Conservation (phyloP, 2,888 invertebrate species). For the Coelinius sp. region DNA sequence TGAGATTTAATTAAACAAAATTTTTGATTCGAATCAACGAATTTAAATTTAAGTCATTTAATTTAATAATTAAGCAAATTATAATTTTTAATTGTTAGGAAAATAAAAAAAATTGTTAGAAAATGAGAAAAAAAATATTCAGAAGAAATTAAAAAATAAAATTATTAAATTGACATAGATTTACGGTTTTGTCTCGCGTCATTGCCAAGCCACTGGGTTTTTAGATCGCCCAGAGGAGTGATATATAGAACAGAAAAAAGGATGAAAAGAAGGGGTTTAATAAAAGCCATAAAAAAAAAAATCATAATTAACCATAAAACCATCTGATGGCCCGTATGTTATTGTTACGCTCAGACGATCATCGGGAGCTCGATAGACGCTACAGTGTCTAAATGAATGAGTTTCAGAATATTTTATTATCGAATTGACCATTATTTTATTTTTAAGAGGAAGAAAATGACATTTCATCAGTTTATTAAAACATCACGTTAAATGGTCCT, state of each 20-base stretch:
- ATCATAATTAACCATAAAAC: conserved; percentile 50
- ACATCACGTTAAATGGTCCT: too few relatives aligned
- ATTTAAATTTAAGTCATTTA: not conserved
- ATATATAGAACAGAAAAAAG: conserved; percentile 46
- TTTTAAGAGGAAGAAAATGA: too few relatives aligned
- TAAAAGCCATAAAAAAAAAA: conserved; percentile 49
- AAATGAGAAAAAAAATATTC: conserved; percentile 10
- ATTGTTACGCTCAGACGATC: conserved; percentile 46
- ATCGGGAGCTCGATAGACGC: conserved; percentile 35
- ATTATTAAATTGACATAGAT: conserved; percentile 50
- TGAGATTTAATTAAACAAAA: not conserved
- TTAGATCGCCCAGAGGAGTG: conserved; percentile 57
- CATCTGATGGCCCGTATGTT: conserved; percentile 24
- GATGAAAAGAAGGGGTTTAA: conserved; percentile 50
- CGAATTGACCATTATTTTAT: too few relatives aligned
- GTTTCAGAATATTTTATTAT: too few relatives aligned
- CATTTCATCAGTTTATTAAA: too few relatives aligned
- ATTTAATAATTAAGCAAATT: not conserved
- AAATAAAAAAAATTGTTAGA: too few relatives aligned
- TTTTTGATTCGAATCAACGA: not conserved
- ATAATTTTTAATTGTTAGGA: too few relatives aligned
- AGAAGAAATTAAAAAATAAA: conserved; percentile 33
- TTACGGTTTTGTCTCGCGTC: conserved; percentile 50
- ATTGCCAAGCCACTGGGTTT: conserved; percentile 61
- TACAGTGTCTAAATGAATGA: too few relatives aligned